These are phyloP conservation scores for Encarsia formosa DNA, from an alignment of 2,888 invertebrate species.

Conservation along the genomic window DNA sequence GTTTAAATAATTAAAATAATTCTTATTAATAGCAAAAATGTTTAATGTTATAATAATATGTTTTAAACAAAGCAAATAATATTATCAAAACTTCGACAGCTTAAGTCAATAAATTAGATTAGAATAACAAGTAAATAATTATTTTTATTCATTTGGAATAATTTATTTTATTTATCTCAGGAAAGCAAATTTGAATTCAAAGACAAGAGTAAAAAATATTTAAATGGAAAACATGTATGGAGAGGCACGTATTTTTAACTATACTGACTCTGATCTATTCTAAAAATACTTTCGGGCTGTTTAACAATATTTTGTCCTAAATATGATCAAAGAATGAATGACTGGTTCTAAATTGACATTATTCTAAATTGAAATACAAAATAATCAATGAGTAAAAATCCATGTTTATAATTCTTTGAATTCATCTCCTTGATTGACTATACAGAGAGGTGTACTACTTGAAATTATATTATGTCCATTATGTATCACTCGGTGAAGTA, in stretches of 20 bases:
- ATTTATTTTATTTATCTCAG: too few species aligned
- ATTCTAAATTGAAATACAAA: too few species aligned
- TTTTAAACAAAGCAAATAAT: slow-evolving; percentile 4
- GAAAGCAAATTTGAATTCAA: too few species aligned
- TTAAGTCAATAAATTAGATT: background rate
- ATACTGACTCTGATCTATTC: slow-evolving; percentile 19
- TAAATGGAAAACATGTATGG: background rate
- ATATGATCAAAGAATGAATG: slow-evolving; percentile 11
- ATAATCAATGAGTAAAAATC: too few species aligned
- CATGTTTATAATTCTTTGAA: too few species aligned
- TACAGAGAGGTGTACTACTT: slow-evolving; percentile 8
- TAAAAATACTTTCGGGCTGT: slow-evolving; percentile 14
- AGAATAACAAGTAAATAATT: background rate
- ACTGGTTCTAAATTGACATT: slow-evolving; percentile 5
- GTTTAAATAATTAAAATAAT: slow-evolving; percentile 40
- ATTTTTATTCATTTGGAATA: too few species aligned
- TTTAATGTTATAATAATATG: too few species aligned
- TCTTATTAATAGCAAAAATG: background rate
- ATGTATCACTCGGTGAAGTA: too few species aligned
- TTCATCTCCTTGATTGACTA: background rate
- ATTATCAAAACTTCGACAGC: background rate
- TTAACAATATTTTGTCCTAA: slow-evolving; percentile 21
- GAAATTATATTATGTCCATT: too few species aligned
- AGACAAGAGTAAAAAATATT: background rate
- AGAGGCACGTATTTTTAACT: slow-evolving; percentile 5